Base-by-base conservation (phyloP, 2,888 invertebrate species). In the Candidula unifasciata region DNA sequence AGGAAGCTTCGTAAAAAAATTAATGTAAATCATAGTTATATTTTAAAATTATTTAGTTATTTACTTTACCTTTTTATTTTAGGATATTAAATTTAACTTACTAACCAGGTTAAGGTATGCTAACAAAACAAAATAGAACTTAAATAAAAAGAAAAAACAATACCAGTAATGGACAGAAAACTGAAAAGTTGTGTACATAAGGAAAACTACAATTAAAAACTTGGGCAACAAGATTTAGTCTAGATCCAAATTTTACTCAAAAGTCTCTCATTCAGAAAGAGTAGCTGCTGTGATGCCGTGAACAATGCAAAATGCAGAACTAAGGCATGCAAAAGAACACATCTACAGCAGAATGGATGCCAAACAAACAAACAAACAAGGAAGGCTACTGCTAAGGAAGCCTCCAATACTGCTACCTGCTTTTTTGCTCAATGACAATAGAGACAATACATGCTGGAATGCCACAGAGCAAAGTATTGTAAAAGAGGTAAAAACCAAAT, bases 401-500 rank as follows among this genome's bases (percentile, higher is more conserved):
- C 21, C 73, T 57, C 54, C 44, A 24, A 80, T 80, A 80, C 80
- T 52, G 13, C 74, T 84, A 92, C 92, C 92, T 92, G 89, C 86
- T 86, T 87, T 90, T 90, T 77, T 90, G 88, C 81, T 92, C 92
- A 71, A 92, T 86, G 71, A 88, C 83, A 73, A 91, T 82, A 78
- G 90, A 89, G 44, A 91, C 64, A 35, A 89, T 89, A 74, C 89
- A 89, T 54, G 90, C 89, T 71, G 91, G 91, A 13, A 89, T 89
- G 68, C 91, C 90, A 87, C 90, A 89, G 54, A 89, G 44, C 83
- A 90, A 89, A 64, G 90, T 89, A 87, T 90, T 90, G 87, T 88
- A 89, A 88, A 88, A 90, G 85, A 90, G 89, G 88, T 91, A 92
- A 89, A 89, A 89, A 16, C 91, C 91, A 86, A 89, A 86, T 74